Conservation (phyloP, 2,113 vertebrate genomes). For the Nansenia antarctica region DNA sequence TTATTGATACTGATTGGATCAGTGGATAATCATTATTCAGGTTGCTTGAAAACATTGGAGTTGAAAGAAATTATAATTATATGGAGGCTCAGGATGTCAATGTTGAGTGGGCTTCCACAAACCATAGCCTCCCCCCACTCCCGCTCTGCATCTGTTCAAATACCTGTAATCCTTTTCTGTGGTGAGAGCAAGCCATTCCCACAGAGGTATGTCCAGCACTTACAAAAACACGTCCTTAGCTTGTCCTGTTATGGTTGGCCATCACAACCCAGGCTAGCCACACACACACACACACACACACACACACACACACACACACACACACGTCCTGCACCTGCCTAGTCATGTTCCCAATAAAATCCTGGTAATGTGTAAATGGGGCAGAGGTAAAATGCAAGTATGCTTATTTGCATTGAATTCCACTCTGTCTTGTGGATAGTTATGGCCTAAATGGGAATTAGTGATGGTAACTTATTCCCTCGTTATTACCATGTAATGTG, state of each 20-base stretch:
- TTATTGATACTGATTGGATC: constrained; percentile 2
- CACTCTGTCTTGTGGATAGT: too few relatives aligned
- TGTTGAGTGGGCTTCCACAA: constrained; percentile 29
- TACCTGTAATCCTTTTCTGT: constrained; percentile 40
- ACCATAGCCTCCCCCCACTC: constrained; percentile 24
- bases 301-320: too few relatives aligned
- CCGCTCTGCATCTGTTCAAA: constrained; percentile 43
- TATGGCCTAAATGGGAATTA: too few relatives aligned
- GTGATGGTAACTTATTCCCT: too few relatives aligned
- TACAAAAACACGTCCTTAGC: background rate
- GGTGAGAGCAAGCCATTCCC: constrained; percentile 25
- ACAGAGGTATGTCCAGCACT: constrained; percentile 26
- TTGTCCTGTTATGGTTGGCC: background rate
- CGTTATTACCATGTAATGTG: too few relatives aligned
- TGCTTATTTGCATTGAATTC: too few relatives aligned
- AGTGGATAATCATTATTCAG: constrained; percentile 39
- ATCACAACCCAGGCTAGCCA: background rate
- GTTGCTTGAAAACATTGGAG: constrained; percentile 29
- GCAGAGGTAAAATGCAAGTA: too few relatives aligned
- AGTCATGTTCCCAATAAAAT: too few relatives aligned
- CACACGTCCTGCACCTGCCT: too few relatives aligned
- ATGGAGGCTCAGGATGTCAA: constrained; percentile 30
- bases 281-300: background rate
- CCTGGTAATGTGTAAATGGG: too few relatives aligned
- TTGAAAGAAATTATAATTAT: constrained; percentile 44